Evolutionary conservation across 2,888 invertebrate genomes (phyloP), one percentile per base, ranked within the genome.

Genomic region (Gymnocheta viridis): DNA sequence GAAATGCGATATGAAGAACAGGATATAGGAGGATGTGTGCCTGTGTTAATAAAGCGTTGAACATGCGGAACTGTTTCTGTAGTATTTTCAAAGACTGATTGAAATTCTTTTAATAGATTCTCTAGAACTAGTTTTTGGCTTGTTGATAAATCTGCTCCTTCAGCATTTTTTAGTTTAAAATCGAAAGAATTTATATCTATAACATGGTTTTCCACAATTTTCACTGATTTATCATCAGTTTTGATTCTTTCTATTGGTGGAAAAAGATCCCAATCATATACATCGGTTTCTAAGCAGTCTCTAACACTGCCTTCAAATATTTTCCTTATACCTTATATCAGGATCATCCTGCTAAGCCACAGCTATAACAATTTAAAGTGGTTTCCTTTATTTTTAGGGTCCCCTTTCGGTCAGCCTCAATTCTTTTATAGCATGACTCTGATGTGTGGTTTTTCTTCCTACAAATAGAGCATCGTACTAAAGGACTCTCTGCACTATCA

Each of bases 1-100:
- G 60, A 80, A 12, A 83, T 44, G 1, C 79, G 64, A n/a, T 82
- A 86, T 1, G 77, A 66, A 12, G 60, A 54, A 22, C 60, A 41
- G 9, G 83, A 73, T 22, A 85, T 83, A 1, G 83, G 82, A 6
- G 56, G 19, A 47, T 86, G 47, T 4, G 49, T 54, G 17, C 29
- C 44, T 9, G 84, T 78, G 29, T 82, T 51, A 49, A 67, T 72
- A 49, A 41, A 67, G 62, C 51, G 67, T 60, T 73, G 56, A 7
- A 77, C 58, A 27, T 82, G 27, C 14, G 74, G 62, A 12, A 74
- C 9, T 49, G 54, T 17, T 10, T 62, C 73, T 1, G n/a, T 35
- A 19, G 47, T 66, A 56, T 66, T 64, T 27, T 70, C 70, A 69
- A 78, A 78, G 12, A 56, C 12, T 4, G 7, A 19, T 35, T 17